Conservation (phyloP, 2,113 vertebrate genomes). For the Capra hircus region DNA sequence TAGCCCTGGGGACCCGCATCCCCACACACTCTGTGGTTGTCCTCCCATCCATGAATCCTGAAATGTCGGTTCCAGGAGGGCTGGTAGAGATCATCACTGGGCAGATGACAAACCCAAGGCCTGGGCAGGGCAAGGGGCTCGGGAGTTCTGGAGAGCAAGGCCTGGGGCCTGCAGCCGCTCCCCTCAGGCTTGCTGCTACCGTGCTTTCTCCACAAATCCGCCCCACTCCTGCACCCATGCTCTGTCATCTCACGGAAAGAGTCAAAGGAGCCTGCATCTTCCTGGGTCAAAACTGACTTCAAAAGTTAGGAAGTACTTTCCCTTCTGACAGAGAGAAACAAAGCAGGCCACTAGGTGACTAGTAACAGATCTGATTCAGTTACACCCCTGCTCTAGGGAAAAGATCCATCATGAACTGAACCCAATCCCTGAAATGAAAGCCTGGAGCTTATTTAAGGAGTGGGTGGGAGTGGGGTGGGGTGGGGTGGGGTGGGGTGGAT, state of each 20-base stretch:
- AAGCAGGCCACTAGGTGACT: accelerated
- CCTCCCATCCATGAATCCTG: background rate
- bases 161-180: background rate
- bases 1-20: accelerated
- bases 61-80: background rate
- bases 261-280: background rate
- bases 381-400: accelerated
- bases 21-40: background rate
- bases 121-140: background rate
- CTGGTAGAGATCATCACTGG: accelerated
- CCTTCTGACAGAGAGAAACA: background rate
- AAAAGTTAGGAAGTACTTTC: background rate
- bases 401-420: accelerated
- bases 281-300: background rate
- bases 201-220: accelerated
- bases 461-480: no score
- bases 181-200: accelerated
- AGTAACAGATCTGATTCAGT: background rate
- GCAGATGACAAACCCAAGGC: background rate
- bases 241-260: background rate
- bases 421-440: no score
- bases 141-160: no score
- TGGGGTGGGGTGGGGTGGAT: no score
- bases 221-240: accelerated
- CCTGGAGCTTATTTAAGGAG: background rate